Conservation (phyloP, 1,140 invertebrate genomes). For the Tetraneura akinire region DNA sequence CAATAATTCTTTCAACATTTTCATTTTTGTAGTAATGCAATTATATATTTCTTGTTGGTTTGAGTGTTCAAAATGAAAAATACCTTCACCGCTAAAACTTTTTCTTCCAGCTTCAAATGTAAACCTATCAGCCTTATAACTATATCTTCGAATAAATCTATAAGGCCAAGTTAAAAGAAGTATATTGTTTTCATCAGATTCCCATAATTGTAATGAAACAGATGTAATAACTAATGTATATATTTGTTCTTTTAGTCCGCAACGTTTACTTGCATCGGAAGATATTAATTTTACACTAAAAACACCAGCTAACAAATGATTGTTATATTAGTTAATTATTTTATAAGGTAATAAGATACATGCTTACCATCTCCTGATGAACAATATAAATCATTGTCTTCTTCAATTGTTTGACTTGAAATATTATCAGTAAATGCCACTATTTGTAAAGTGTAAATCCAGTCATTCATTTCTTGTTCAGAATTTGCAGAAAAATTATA, state of each 20-base stretch:
- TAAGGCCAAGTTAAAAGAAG: conserved; percentile 83
- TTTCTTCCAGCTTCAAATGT: conserved; percentile 89
- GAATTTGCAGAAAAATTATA: conserved; percentile 72
- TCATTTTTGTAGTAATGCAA: conserved; percentile 76
- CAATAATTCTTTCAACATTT: conserved; percentile 78
- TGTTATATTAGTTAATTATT: background rate
- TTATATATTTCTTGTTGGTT: conserved; percentile 80
- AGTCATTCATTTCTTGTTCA: conserved; percentile 73
- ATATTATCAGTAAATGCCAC: conserved; percentile 78
- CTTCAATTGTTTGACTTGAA: conserved; percentile 70
- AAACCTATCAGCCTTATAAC: conserved; percentile 78
- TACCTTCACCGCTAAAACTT: conserved; percentile 82
- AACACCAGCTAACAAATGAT: conserved; percentile 60
- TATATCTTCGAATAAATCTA: conserved; percentile 80
- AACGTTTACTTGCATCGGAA: conserved; percentile 76
- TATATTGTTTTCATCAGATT: conserved; percentile 64
- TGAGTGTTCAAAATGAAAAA: conserved; percentile 76
- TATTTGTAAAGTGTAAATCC: conserved; percentile 75
- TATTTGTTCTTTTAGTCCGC: conserved; percentile 69
- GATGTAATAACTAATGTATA: conserved; percentile 75
- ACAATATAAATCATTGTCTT: conserved; percentile 85
- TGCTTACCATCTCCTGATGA: conserved; percentile 70
- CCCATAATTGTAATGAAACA: conserved; percentile 72
- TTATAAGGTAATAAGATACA: too few relatives aligned
- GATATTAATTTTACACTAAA: conserved; percentile 76